Evolutionary conservation across 2,797 vertebrate genomes (phyloP), one percentile per base, ranked within the genome.

Genomic region (Chanos chanos): DNA sequence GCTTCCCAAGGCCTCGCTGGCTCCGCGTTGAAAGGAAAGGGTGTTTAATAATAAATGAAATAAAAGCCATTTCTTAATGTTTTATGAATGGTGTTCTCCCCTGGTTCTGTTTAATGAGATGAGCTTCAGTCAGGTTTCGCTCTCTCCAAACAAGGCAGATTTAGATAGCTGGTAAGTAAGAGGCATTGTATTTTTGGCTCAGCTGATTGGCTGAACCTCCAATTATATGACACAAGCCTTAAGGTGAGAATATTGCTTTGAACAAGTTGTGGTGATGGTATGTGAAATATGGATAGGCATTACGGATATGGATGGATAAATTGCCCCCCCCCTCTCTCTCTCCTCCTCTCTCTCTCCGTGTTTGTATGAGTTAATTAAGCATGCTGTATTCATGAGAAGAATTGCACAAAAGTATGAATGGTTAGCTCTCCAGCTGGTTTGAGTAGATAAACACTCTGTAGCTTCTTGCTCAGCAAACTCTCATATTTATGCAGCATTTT

Each of bases 11-110:
- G 34, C 5, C 3, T 39, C 58, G 57, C 54, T 70, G 67, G 72
- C 72, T 49, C 41, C 62, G 36, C 44, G 59, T 69, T 71, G 72
- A 60, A 66, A 39, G 44, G 43, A 75, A 70, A 73, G 70, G 19
- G 8, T 55, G 53, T 72, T 84, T 30, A 80, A 82, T 85, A 74
- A 85, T 83, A 67, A 68, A 85, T 81, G 71, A 72, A 79, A 80
- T 79, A 75, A 77, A 84, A 84, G 71, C 76, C 7, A 27, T 64
- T 73, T 47, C 68, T 72, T 72, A 66, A 86, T 86, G 77, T 87
- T 84, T 89, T 71, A 86, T 84, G 75, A 81, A 79, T 79, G 76
- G 47, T 5, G 53, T 18, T 1, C 66, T 64, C 60, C 9, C 66
- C 68, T 4, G 44, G 50, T 49, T 15, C 28, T 22, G 9, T 54